These are phyloP conservation scores for Ormyrus nitidulus DNA, from an alignment of 2,888 invertebrate species.

Conservation along the genomic window DNA sequence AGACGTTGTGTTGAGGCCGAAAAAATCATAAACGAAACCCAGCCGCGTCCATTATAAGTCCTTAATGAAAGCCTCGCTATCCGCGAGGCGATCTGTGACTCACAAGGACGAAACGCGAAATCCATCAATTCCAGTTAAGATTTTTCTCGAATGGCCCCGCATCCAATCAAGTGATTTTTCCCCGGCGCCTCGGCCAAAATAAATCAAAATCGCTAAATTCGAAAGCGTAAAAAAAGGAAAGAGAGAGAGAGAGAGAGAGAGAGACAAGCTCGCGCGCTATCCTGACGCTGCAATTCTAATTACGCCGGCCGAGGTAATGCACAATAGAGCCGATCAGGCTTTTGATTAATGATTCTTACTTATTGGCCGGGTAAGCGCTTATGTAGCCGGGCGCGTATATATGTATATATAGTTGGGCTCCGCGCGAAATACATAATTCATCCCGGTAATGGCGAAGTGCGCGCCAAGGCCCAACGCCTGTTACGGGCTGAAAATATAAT, in stretches of 20 bases:
- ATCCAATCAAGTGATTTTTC: slow-evolving; percentile 46
- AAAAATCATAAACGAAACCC: slow-evolving; percentile 24
- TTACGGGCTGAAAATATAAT: slow-evolving; percentile 23
- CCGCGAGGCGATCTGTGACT: slow-evolving; percentile 6
- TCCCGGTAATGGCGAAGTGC: slow-evolving; percentile 28
- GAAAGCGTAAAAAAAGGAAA: slow-evolving; percentile 7
- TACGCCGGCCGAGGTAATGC: slow-evolving; percentile 40
- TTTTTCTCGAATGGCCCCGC: slow-evolving; percentile 36
- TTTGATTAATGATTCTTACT: slow-evolving; percentile 53
- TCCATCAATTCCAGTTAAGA: slow-evolving; percentile 35
- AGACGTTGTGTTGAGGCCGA: background rate
- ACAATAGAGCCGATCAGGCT: slow-evolving; percentile 51
- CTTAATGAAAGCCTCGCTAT: slow-evolving; percentile 26
- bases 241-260: background rate
- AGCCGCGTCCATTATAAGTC: slow-evolving; percentile 19
- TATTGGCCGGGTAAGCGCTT: slow-evolving; percentile 41
- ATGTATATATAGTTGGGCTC: background rate
- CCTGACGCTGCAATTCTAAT: slow-evolving; percentile 51
- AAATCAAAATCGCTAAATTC: too few relatives aligned
- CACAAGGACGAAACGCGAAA: slow-evolving; percentile 17
- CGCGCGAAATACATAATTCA: slow-evolving; percentile 47
- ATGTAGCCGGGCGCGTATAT: background rate
- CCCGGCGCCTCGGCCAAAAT: background rate
- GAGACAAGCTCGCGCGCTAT: background rate
- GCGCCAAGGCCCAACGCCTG: background rate